Base-by-base conservation (phyloP, 2,888 invertebrate genomes). In the Cephus sareptanus region DNA sequence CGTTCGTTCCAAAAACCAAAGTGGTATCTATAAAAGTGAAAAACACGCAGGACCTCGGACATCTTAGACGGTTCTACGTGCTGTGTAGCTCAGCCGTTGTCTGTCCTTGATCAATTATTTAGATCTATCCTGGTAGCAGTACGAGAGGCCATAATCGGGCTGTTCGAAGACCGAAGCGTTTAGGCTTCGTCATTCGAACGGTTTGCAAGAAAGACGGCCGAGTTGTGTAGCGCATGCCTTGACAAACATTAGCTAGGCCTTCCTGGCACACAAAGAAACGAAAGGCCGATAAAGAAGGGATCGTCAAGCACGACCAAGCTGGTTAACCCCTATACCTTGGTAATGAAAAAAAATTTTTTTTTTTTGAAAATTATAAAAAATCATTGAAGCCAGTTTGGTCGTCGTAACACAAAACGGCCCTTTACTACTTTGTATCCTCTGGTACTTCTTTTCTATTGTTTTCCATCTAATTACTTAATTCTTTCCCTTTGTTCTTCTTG, bases 171-270 rank as follows among this genome's bases (percentile, higher is more conserved):
- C 0, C 30, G 70, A 70, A 70, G 70, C 30, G 30, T 11, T 33
- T 33, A 33, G 31, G 70, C 70, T 33, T 70, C 11, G 70, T 70
- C 30, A 0, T 30, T n/a, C 77, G 74, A 23, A 37, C 74, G 74
- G 74, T 70, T 37, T 77, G 76, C 74, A 84, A 82, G 78, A 83
- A 79, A 85, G 82, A 82, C 87, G 84, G 84, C 86, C 84, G 80
- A 88, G 85, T 87, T 89, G 87, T 86, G 87, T 89, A 89, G 87
- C 87, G 89, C 89, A 89, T 89, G 89, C 87, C 85, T 40, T 40
- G 40, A 40, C 0, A 40, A 40, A 40, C 40, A 40, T 40, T 87
- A 85, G 85, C 80, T 87, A 86, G 84, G 83, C 76, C 76, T 76
- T 76, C 75, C 81, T 83, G 81, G 84, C 85, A 83, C 40, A 40